Conservation (phyloP, 2,113 vertebrate species). For the Colossoma macropomum region DNA sequence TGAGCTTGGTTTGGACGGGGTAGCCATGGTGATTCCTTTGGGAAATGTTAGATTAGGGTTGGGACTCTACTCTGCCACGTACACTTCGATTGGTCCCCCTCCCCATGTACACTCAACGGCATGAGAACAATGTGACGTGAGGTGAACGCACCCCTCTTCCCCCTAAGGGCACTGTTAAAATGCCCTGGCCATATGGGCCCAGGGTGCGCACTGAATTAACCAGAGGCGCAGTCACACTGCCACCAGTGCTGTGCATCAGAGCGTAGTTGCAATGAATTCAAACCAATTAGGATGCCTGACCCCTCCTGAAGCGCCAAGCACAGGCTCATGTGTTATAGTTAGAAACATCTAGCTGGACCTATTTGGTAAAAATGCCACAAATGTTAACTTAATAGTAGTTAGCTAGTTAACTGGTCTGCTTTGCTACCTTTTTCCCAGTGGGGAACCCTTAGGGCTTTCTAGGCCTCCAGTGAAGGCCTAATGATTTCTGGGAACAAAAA, state of each 20-base stretch:
- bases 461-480: no score
- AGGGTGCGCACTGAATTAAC: conserved; percentile 47
- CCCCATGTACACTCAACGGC: conserved; percentile 23
- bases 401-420: background rate
- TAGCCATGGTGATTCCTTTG: conserved; percentile 39
- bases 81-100: conserved; percentile 28
- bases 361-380: background rate
- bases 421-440: no score
- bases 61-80: conserved; percentile 43
- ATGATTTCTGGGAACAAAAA: no score
- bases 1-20: conserved; percentile 35
- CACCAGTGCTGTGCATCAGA: conserved; percentile 46
- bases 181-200: conserved; percentile 55
- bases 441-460: no score
- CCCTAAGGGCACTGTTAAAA: conserved; percentile 54
- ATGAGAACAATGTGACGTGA: conserved; percentile 50
- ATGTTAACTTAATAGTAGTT: background rate
- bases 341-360: background rate
- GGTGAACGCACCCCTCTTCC: conserved; percentile 20
- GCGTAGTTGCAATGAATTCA: conserved; percentile 33
- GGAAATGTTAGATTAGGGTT: conserved; percentile 43
- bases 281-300: conserved; percentile 43
- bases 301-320: background rate
- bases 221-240: conserved; percentile 26
- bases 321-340: background rate